Evolutionary conservation across 2,113 vertebrate species (phyloP), one percentile per base, ranked within the genome.

Genomic region (Lepisosteus osseus): DNA sequence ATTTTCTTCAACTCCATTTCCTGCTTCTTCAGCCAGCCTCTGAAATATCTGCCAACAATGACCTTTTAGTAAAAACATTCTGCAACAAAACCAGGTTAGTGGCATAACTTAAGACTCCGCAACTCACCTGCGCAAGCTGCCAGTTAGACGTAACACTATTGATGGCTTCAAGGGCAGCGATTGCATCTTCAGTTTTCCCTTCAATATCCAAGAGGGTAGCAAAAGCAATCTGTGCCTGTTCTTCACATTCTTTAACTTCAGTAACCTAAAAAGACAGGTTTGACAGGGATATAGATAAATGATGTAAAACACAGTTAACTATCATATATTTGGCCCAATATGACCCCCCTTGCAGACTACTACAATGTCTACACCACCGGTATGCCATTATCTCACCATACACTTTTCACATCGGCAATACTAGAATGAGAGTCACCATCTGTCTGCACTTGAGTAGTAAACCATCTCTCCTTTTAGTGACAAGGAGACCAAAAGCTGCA

Each of bases 151-250:
- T 89, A 78, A 97, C 84, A 72, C 84, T 96, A 76, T 95, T 92
- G 79, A 98, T 93, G 59, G 91, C 88, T 89, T 97, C 94, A 86
- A 99, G 94, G 11, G 92, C 89, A 73, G 85, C 73, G 11, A 98
- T 90, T 12, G 97, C 97, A 71, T 99, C 95, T 63, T 97, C 95
- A 2, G 86, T 94, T 84, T 92, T 97, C 68, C 95, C 97, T 86
- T 98, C 96, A 72, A 99, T 94, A 68, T 94, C 93, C 84, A 96
- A 93, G 59, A 95, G 85, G 70, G 88, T 82, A 14, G 96, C 96
- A 85, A 92, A 94, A 3, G 92, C 93, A 74, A 97, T 90, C 15
- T 64, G 85, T 54, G 94, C 95, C 76, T 96, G 95, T 43, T 96
- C 94, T 87, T 97, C 94, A 72, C 92, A 93, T 0, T 82, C 86